Evolutionary conservation across 64 coral and sea anemone species (phyloP).

Genomic region (Montipora cactus): DNA sequence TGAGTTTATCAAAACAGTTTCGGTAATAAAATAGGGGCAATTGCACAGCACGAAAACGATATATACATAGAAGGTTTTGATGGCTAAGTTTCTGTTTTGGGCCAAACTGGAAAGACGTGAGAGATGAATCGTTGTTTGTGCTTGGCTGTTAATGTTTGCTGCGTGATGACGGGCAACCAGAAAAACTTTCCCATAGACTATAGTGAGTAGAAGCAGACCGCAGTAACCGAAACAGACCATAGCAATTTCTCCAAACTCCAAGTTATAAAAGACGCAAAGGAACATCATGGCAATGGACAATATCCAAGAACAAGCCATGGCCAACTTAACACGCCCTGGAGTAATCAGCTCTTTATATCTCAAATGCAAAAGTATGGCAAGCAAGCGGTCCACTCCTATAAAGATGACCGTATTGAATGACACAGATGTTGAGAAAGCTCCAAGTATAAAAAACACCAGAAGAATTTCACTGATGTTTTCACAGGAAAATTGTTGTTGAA

Average conservation of each 20-base stretch:
- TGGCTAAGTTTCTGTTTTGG: conserved; percentile 7
- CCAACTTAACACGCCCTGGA: background rate
- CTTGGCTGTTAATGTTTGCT: conserved; percentile 21
- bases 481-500: conserved; percentile 1
- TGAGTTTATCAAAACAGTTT: conserved; percentile 9
- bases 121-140: background rate
- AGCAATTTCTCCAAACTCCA: background rate
- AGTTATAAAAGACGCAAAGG: background rate
- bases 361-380: conserved; percentile 11
- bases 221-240: background rate
- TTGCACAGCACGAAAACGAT: conserved; percentile 5
- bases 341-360: conserved; percentile 21
- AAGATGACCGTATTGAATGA: background rate
- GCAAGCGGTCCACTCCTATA: conserved; percentile 24
- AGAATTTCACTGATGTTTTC: conserved; percentile 3
- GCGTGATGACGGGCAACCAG: conserved; percentile 12
- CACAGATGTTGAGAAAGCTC: background rate
- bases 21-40: background rate
- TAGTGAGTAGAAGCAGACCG: background rate
- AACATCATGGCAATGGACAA: background rate
- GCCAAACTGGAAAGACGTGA: background rate
- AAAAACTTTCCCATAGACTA: conserved; percentile 3
- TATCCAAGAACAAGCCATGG: background rate
- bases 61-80: conserved; percentile 26
- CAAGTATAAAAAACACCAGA: background rate